A percentile compares a stretch with the other conserved stretches of the same genome.
These are phyloP conservation scores for Prunella himalayana DNA, from an alignment of 2,113 vertebrate genomes.

Conservation along the genomic window DNA sequence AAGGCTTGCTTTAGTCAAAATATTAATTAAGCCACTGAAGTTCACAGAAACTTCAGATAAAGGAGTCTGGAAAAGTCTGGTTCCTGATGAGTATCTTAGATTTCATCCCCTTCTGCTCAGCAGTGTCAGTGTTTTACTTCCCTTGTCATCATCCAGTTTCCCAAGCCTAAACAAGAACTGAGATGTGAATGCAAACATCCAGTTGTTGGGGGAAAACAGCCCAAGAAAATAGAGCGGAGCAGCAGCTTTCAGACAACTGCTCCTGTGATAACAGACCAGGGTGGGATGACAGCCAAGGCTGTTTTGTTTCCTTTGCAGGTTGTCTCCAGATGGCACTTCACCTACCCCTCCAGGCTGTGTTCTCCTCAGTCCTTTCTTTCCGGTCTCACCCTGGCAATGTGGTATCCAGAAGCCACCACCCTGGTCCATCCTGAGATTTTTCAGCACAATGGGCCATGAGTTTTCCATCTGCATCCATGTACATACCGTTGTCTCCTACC, in stretches of 20 bases:
- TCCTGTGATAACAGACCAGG: background rate
- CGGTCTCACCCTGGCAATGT: background rate
- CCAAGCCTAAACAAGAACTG: slow-evolving; percentile 38
- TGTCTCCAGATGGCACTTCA: background rate
- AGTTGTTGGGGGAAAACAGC: background rate
- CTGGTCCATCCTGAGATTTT: background rate
- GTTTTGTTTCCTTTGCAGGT: background rate
- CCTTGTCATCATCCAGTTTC: background rate
- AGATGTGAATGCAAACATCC: background rate
- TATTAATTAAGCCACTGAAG: background rate
- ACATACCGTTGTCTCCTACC: background rate
- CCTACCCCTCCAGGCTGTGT: background rate
- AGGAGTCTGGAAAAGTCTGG: background rate
- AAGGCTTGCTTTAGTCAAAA: slow-evolving; percentile 26
- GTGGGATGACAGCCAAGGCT: background rate
- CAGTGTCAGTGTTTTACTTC: background rate
- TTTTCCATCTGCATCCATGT: background rate
- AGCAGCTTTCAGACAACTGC: background rate
- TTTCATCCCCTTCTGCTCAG: background rate
- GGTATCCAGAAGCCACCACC: background rate
- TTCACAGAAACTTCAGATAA: slow-evolving; percentile 9
- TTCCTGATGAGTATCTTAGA: background rate
- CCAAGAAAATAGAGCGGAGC: background rate
- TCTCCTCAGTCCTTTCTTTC: background rate
- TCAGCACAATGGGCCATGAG: background rate